phyloP scores from a whole-genome alignment of 2,797 vertebrate genomes.

The Sebastes dallii region DNA sequence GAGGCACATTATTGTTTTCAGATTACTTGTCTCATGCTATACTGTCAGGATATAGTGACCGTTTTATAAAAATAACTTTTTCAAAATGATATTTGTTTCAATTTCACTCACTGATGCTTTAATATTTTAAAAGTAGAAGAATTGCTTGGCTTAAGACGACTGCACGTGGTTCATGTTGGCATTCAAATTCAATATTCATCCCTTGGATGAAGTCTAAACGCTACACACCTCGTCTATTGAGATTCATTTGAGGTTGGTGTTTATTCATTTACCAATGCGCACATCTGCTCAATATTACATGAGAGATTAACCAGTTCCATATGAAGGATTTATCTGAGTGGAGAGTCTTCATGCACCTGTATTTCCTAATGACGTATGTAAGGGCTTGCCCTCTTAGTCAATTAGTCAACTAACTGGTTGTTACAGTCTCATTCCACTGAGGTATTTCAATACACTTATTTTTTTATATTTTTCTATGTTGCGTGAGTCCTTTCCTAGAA shows the following conservation, averaged over 20 bases:
- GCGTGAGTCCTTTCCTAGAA: neutral
- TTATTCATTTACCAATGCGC: constrained; percentile 66
- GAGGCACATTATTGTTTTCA: too few relatives aligned
- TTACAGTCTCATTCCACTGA: constrained; percentile 51
- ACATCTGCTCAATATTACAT: constrained; percentile 75
- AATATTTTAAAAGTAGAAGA: constrained; percentile 13
- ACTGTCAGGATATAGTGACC: too few relatives aligned
- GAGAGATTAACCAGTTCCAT: constrained; percentile 77
- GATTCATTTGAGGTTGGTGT: constrained; percentile 51
- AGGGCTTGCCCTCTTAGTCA: constrained; percentile 68
- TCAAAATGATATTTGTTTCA: too few relatives aligned
- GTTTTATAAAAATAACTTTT: too few relatives aligned
- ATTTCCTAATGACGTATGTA: constrained; percentile 73
- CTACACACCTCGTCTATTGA: constrained; percentile 47
- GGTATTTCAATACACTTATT: constrained; percentile 43
- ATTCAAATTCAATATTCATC: constrained; percentile 14
- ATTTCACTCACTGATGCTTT: too few relatives aligned
- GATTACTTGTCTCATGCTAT: too few relatives aligned
- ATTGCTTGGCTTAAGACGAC: constrained; percentile 6
- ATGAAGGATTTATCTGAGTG: constrained; percentile 63
- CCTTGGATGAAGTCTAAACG: constrained; percentile 47
- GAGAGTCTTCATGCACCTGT: constrained; percentile 70
- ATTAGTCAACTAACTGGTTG: constrained; percentile 72
- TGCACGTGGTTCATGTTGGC: neutral
- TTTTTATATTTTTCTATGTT: neutral